phyloP scores from a whole-genome alignment of 2,113 vertebrate genomes.

The Piprites chloris region DNA sequence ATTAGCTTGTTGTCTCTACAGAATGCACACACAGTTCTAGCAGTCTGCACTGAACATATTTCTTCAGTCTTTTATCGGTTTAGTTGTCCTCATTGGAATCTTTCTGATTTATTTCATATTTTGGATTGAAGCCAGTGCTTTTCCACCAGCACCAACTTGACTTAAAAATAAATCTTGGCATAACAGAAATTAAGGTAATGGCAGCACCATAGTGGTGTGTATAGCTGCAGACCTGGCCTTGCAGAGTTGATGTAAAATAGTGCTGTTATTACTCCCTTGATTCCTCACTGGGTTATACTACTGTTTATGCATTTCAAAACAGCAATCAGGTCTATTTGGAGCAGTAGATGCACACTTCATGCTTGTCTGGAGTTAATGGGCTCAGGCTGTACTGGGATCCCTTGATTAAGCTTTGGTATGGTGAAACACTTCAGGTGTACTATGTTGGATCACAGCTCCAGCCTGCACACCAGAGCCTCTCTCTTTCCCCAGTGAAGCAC shows the following conservation, averaged over 20 bases:
- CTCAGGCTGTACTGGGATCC: neutral
- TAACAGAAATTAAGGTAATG: neutral
- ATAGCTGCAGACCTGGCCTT: neutral
- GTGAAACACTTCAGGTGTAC: neutral
- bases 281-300: neutral
- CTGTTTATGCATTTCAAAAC: constrained; percentile 27
- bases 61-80: neutral
- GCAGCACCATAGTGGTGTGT: neutral
- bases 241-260: neutral
- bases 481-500: neutral
- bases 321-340: neutral
- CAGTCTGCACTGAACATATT: neutral
- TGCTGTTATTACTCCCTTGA: neutral
- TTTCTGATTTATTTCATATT: constrained; percentile 14
- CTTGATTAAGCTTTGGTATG: neutral
- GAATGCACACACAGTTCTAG: neutral
- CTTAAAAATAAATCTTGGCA: neutral
- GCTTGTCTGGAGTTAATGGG: neutral
- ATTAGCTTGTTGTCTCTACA: neutral
- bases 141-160: neutral
- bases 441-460: neutral
- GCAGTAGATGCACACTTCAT: constrained; percentile 8
- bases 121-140: neutral
- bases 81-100: neutral
- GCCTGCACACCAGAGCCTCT: neutral